Evolutionary conservation across 2,888 invertebrate species (phyloP), one percentile per base, ranked within the genome.

Genomic region (Panopea generosa): DNA sequence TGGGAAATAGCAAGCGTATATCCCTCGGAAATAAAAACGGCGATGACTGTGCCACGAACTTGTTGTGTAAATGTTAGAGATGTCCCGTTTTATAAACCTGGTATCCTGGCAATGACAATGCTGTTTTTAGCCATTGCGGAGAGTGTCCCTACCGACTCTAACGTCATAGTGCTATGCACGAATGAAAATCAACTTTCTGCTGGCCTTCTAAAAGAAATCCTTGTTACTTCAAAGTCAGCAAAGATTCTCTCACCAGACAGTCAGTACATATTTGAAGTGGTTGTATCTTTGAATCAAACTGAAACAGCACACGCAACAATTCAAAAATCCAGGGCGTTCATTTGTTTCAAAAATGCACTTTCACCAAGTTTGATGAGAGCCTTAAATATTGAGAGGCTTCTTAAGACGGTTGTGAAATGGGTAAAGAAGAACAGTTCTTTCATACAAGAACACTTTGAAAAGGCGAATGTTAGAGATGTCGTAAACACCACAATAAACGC

Each of bases 51-150:
- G 7, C 63, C 63, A 6, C 20, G 20, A 14, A 43, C 9, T 14
- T 63, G 63, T 24, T 18, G 26, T 22, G 16, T 53, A 7, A 22
- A 1, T 9, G 9, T 40, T 29, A 40, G 22, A n/a, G 52, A 52
- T 3, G 38, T 63, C 20, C 52, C 33, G 16, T 27, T 16, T 33
- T 63, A 63, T 40, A 20, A 11, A 24, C 63, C 63, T 26, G 63
- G 63, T 22, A 22, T 52, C 14, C 6, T 63, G 6, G 7, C 24
- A 3, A 29, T 14, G 6, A n/a, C 24, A 16, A 20, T 38, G 9
- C 16, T 40, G 3, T 50, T 50, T 3, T 62, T 14, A n/a, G n/a
- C 7, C 16, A 18, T 62, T 3, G 16, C 33, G 9, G 24, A 62
- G 24, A n/a, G 20, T n/a, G 40, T 62, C 24, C 62, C 62, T 18